Conservation (phyloP, 2,888 invertebrate genomes). For the Eretmocerus hayati region DNA sequence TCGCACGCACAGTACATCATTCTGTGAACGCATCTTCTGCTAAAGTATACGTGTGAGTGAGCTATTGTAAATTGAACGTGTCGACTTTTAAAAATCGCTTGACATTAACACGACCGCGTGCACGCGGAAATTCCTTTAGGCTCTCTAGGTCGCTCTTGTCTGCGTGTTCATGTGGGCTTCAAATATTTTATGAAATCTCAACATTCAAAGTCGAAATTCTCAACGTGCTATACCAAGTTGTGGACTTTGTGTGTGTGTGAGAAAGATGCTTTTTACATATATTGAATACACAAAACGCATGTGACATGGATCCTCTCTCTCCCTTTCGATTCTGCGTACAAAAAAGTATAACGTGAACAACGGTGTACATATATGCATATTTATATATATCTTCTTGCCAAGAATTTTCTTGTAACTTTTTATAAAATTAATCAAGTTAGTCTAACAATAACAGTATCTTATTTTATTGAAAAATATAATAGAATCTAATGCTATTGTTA, state of each 20-base stretch:
- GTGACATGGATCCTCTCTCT: neutral
- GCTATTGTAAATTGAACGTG: neutral
- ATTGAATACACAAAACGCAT: neutral
- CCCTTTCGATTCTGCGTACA: slow-evolving; percentile 10
- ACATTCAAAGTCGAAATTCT: no score
- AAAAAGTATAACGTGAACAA: slow-evolving; percentile 19
- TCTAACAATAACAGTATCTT: slow-evolving; percentile 18
- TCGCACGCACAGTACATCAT: neutral
- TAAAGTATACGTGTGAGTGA: neutral
- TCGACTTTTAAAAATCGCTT: no score
- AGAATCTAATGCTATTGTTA: slow-evolving; percentile 14
- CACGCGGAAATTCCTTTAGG: slow-evolving; percentile 17
- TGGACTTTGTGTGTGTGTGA: neutral
- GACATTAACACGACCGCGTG: slow-evolving; percentile 11
- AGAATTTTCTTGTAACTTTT: slow-evolving; percentile 10
- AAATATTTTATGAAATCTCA: neutral
- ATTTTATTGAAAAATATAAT: slow-evolving; percentile 17
- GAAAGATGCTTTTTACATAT: neutral
- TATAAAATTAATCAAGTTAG: slow-evolving; percentile 21
- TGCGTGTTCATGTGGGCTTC: neutral
- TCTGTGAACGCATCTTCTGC: neutral
- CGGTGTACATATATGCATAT: slow-evolving; percentile 12
- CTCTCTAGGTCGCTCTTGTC: neutral
- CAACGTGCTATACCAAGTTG: neutral
- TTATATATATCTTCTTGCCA: slow-evolving; percentile 6